These are phyloP conservation scores for Drosophila cardini DNA, from an alignment of 1,140 invertebrate species.

Conservation along the genomic window DNA sequence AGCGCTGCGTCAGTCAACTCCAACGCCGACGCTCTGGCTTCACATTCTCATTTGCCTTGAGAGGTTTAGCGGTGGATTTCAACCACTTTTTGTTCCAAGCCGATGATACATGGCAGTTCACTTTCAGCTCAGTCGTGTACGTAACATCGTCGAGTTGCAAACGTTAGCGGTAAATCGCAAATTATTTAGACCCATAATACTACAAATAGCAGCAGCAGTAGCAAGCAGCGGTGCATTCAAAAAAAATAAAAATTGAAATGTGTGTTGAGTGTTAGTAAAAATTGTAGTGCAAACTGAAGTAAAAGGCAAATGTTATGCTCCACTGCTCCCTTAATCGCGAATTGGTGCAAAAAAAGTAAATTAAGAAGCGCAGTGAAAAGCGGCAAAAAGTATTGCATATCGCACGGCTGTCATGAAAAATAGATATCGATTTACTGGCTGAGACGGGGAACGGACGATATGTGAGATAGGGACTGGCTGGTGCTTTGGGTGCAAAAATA, in stretches of 20 bases:
- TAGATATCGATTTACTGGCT: constrained; percentile 75
- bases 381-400: constrained; percentile 76
- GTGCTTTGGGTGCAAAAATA: constrained; percentile 28
- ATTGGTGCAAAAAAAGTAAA: constrained; percentile 41
- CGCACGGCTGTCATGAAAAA: constrained; percentile 69
- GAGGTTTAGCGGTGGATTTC: constrained; percentile 38
- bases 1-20: constrained; percentile 81
- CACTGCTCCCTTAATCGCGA: constrained; percentile 56
- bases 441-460: constrained; percentile 9
- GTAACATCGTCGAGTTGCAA: constrained; percentile 74
- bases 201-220: constrained; percentile 30
- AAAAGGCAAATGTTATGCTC: constrained; percentile 58
- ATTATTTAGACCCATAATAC: constrained; percentile 37
- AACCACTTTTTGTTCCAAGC: constrained; percentile 40
- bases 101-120: constrained; percentile 47
- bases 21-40: constrained; percentile 76
- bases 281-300: constrained; percentile 40
- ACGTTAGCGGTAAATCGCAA: constrained; percentile 50
- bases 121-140: constrained; percentile 69
- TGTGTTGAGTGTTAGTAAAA: constrained; percentile 66
- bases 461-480: constrained; percentile 1
- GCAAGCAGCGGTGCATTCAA: constrained; percentile 60
- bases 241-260: constrained; percentile 51
- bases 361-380: constrained; percentile 34
- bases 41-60: constrained; percentile 31